Base-by-base conservation (phyloP, 2,113 vertebrate genomes). In the Toxostoma redivivum region DNA sequence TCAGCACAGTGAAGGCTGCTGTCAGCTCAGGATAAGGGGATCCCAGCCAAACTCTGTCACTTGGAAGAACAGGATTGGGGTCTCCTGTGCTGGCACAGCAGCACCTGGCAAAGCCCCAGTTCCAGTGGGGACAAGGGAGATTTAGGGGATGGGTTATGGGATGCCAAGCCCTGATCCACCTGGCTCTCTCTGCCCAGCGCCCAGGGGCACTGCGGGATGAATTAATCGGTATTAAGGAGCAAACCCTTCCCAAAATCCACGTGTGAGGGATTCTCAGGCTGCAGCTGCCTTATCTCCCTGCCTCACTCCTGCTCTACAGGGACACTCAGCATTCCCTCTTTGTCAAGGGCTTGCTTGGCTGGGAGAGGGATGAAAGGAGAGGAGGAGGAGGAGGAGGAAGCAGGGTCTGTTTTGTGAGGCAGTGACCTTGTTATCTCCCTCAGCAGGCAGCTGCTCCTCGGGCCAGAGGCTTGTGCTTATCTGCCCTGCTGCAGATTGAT, bases 401-500 rank as follows among this genome's bases (percentile, higher is more conserved):
- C 38, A 37, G 11, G 35, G 28, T 54, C 44, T 91, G 51, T 86
- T 82, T 84, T 91, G 82, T 84, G 78, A 67, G 23, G n/a, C 17
- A 1, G 44, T 81, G 89, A 86, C 94, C 92, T 91, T 72, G 82
- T 96, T 97, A 97, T 98, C 97, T 97, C 81, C 69, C 95, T 66
- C 67, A 69, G 69, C 92, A 95, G 91, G 69, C 91, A 97, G 97
- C 95, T 97, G 97, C 87, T 97, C 69, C 92, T 73, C 1, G 3
- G 25, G 57, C 96, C 61, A 22, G 69, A 86, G 83, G 89, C 82
- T 76, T 1, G 2, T 0, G 51, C 93, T 98, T 98, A 97, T 98
- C 98, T 95, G 93, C 37, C 64, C 25, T 51, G 86, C 67, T 30
- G 47, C 95, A 95, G 95, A 97, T 96, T 95, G 95, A 97, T 94